These are phyloP conservation scores for Megalopta genalis DNA, from an alignment of 1,140 invertebrate genomes.

Conservation along the genomic window DNA sequence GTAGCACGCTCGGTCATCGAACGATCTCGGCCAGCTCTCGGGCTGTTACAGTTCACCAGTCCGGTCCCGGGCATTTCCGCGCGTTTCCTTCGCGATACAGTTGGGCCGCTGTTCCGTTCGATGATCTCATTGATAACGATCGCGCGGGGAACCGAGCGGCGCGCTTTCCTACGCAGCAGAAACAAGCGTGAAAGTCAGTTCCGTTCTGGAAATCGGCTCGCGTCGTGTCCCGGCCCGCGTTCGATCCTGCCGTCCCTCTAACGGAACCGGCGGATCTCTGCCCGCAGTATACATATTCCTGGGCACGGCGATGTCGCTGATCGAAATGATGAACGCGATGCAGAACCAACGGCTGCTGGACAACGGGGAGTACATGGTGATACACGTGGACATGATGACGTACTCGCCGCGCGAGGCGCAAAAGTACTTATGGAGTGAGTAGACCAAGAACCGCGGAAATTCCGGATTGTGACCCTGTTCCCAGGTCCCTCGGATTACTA, in stretches of 20 bases:
- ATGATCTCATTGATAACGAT: conserved; percentile 26
- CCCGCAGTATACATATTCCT: conserved; percentile 94
- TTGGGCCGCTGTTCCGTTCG: not conserved
- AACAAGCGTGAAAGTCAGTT: conserved; percentile 33
- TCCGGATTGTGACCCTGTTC: conserved; percentile 35
- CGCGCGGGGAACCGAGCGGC: no score
- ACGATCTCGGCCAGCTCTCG: not conserved
- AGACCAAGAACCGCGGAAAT: conserved; percentile 25
- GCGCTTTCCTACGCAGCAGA: not conserved
- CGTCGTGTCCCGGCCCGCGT: not conserved
- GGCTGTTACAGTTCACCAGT: not conserved
- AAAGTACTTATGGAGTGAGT: conserved; percentile 94
- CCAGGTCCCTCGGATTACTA: no score
- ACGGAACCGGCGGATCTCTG: conserved; percentile 35
- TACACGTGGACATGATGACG: conserved; percentile 94
- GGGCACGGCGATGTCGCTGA: conserved; percentile 88
- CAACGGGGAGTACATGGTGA: conserved; percentile 96
- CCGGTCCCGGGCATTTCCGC: not conserved
- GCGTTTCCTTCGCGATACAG: conserved; percentile 9
- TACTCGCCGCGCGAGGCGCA: conserved; percentile 88
- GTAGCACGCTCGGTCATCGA: not conserved
- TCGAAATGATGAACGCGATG: conserved; percentile 95
- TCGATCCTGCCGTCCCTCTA: conserved; percentile 12
- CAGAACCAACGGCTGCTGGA: conserved; percentile 91
- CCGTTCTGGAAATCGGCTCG: conserved; percentile 35